Percentiles rank a stretch among this genome's conserved stretches.
These are phyloP conservation scores for Mus minutoides DNA, from an alignment of 2,797 vertebrate species.

Conservation along the genomic window DNA sequence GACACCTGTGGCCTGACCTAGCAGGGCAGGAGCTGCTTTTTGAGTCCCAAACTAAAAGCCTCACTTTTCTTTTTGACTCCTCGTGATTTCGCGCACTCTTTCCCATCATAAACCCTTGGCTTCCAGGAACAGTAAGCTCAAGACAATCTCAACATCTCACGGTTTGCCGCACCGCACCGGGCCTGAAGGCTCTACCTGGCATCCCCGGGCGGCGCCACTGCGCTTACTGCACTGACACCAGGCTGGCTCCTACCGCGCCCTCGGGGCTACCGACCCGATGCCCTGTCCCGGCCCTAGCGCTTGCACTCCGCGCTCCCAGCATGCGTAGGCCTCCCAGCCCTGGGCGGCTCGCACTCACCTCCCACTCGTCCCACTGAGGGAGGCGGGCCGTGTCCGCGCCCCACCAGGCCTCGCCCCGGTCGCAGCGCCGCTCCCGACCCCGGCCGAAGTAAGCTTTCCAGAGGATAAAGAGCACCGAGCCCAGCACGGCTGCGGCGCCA, in stretches of 20 bases:
- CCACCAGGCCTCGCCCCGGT: slow-evolving; percentile 81
- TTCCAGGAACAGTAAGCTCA: neutral
- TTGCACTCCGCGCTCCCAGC: neutral
- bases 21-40: rapidly evolving
- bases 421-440: slow-evolving; percentile 82
- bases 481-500: slow-evolving; percentile 91
- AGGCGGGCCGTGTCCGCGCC: slow-evolving; percentile 79
- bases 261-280: too few relatives aligned
- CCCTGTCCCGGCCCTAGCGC: neutral
- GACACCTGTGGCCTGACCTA: neutral
- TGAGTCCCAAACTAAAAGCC: neutral
- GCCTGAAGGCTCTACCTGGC: neutral
- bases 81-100: neutral
- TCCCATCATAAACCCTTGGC: neutral
- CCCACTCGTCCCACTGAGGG: slow-evolving; percentile 75
- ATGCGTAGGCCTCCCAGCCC: neutral
- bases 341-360: slow-evolving; percentile 84
- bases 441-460: slow-evolving; percentile 89
- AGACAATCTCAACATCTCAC: neutral
- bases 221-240: neutral
- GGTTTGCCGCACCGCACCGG: rapidly evolving
- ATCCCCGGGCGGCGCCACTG: neutral
- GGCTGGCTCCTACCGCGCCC: neutral
- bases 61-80: neutral
- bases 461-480: slow-evolving; percentile 92